Evolutionary conservation across 2,888 invertebrate genomes (phyloP).

Genomic region (Scaptomyza reducta): DNA sequence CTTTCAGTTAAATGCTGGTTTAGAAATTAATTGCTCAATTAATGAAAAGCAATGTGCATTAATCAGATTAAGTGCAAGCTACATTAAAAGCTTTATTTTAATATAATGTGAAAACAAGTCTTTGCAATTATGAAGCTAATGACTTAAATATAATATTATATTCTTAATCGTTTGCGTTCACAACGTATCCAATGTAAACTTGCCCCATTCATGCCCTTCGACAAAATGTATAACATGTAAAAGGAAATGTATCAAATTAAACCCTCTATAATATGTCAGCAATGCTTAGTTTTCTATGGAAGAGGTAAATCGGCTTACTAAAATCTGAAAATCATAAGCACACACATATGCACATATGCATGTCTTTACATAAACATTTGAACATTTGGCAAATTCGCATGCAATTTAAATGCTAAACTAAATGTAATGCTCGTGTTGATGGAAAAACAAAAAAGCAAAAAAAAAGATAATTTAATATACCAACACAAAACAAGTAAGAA

Average conservation of each 20-base stretch:
- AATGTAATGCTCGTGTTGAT: conserved; percentile 26
- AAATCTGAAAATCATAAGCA: conserved; percentile 2
- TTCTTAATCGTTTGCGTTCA: no score
- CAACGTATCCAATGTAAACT: not conserved
- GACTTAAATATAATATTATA: not conserved
- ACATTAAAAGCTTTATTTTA: no score
- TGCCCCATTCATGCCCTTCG: not conserved
- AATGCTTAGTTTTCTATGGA: not conserved
- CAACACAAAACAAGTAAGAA: conserved; percentile 1
- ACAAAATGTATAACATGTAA: not conserved
- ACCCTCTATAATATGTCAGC: not conserved
- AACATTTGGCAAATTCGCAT: conserved; percentile 32
- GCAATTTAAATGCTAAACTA: conserved; percentile 29
- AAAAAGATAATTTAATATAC: conserved; percentile 6
- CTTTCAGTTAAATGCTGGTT: not conserved
- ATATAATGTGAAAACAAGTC: not conserved
- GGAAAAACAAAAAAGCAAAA: not conserved
- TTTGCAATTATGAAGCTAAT: not conserved
- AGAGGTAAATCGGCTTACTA: conserved; percentile 40
- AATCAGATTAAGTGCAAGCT: no score
- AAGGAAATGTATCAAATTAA: conserved; percentile 2
- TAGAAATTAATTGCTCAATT: not conserved
- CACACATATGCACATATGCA: not conserved
- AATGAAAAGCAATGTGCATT: not conserved
- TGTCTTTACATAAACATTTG: conserved; percentile 15